A percentile compares a stretch with the other conserved stretches of the same genome.
Evolutionary conservation across 2,113 vertebrate species (phyloP).

Genomic region (Corythornis vintsioides): DNA sequence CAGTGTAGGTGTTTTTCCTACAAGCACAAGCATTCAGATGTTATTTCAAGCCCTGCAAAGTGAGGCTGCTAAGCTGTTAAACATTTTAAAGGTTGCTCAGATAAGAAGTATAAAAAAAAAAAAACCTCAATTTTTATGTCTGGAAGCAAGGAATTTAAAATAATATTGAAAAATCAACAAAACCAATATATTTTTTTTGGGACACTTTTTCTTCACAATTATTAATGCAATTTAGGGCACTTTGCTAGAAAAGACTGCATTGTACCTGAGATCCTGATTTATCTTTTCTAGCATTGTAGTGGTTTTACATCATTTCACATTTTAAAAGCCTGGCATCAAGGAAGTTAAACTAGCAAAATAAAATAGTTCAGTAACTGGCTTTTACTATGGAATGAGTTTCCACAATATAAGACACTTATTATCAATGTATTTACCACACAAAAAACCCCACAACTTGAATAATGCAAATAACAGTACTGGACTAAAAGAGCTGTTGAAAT

Average conservation of each 20-base stretch:
- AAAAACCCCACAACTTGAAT: not conserved
- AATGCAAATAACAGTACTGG: not conserved
- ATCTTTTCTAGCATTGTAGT: not conserved
- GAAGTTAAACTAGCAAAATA: not conserved
- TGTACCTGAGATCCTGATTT: not conserved
- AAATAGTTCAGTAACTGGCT: not conserved
- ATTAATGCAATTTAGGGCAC: not conserved
- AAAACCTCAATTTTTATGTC: not conserved
- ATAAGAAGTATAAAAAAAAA: rapidly evolving
- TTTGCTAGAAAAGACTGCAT: not conserved
- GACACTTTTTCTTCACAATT: not conserved
- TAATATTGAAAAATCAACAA: not conserved
- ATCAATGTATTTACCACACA: not conserved
- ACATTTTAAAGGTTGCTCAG: not conserved
- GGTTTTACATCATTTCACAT: not conserved
- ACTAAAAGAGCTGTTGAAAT: not conserved
- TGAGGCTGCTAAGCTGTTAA: not conserved
- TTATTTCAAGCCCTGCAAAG: slow-evolving; percentile 18
- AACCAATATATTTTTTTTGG: not conserved
- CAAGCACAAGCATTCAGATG: not conserved
- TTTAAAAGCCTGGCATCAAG: not conserved
- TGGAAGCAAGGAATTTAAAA: not conserved
- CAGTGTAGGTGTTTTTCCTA: not conserved
- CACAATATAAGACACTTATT: not conserved
- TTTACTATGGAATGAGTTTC: not conserved